These are phyloP conservation scores for Athene cunicularia DNA, from an alignment of 2,113 vertebrate species.

Conservation along the genomic window DNA sequence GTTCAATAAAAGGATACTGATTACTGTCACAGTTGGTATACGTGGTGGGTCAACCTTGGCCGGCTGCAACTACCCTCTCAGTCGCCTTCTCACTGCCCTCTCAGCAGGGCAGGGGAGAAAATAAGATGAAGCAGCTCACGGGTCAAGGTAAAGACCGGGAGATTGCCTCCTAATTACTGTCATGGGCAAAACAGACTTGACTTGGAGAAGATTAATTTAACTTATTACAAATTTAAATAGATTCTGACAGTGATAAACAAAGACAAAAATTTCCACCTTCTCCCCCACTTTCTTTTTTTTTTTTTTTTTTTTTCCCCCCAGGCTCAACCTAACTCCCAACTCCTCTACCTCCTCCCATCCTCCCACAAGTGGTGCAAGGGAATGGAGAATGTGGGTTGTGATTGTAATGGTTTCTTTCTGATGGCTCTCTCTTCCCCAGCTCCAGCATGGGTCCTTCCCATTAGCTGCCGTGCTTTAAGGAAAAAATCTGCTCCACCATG, in stretches of 20 bases:
- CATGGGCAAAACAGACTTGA: neutral
- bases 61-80: neutral
- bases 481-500: neutral
- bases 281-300: too few relatives aligned
- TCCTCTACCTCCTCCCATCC: neutral
- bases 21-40: neutral
- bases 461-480: rapidly evolving
- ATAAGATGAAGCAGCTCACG: neutral
- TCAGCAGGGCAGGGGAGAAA: neutral
- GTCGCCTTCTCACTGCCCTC: neutral
- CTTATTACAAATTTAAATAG: neutral
- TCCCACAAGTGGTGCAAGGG: neutral
- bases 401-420: neutral
- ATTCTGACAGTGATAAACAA: neutral
- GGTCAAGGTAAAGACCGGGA: neutral
- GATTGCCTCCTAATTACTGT: neutral
- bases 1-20: neutral
- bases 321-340: neutral
- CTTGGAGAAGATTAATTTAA: neutral
- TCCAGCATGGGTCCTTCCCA: neutral
- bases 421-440: rapidly evolving
- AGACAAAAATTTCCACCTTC: neutral
- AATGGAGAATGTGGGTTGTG: neutral
- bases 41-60: neutral
- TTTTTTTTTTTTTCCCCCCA: neutral